phyloP scores from a whole-genome alignment of 1,140 invertebrate genomes.

The Drosophila novamexicana region DNA sequence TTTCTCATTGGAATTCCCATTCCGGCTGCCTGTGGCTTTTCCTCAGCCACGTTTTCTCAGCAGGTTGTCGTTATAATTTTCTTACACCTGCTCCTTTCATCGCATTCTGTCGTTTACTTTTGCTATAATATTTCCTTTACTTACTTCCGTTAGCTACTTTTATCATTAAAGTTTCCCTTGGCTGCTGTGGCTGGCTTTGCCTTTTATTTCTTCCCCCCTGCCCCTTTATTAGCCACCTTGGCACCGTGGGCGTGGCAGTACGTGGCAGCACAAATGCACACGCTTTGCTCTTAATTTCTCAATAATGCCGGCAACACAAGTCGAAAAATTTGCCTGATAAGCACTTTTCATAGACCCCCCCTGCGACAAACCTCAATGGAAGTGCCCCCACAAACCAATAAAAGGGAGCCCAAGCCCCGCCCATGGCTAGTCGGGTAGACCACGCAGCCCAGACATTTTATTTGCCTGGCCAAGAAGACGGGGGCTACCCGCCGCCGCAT shows the following conservation, averaged over 20 bases:
- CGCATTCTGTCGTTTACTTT: constrained; percentile 11
- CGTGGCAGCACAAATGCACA: constrained; percentile 57
- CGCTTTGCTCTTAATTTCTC: constrained; percentile 69
- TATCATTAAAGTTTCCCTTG: constrained; percentile 70
- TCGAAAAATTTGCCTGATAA: constrained; percentile 67
- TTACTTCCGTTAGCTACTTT: constrained; percentile 37
- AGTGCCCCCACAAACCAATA: constrained; percentile 36
- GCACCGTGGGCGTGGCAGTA: constrained; percentile 24
- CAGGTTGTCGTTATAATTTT: constrained; percentile 38
- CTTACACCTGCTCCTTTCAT: constrained; percentile 28
- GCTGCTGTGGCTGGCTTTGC: neutral
- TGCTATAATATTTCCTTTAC: constrained; percentile 40
- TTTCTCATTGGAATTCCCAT: neutral
- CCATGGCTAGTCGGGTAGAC: neutral
- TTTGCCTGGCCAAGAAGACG: constrained; percentile 52
- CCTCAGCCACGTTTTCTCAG: constrained; percentile 4
- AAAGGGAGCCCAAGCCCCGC: constrained; percentile 33
- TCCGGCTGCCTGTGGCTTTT: constrained; percentile 1
- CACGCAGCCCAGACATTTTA: constrained; percentile 60
- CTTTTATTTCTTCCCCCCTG: neutral
- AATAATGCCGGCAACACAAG: constrained; percentile 68
- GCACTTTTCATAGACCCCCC: constrained; percentile 44
- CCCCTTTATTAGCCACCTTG: constrained; percentile 9
- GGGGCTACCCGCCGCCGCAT: neutral
- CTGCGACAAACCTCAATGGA: neutral